Base-by-base conservation (phyloP, 2,113 vertebrate species). In the Corythornis cristatus region DNA sequence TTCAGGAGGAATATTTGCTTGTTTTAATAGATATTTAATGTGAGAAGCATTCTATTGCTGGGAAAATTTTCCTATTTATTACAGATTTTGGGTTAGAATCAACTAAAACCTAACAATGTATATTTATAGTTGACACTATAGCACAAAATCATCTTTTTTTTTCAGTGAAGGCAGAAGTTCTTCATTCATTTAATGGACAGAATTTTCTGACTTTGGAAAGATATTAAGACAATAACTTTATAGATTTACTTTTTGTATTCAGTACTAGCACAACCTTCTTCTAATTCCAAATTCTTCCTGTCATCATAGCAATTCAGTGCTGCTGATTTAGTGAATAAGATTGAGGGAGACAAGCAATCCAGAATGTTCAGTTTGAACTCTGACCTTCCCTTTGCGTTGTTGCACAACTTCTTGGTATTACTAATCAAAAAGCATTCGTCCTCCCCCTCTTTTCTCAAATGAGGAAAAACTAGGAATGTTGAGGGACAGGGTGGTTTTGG, bases 311-410 rank as follows among this genome's bases (percentile, higher is more conserved):
- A 92, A 80, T 93, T 91, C 75, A 71, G 66, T 48, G 66, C 81
- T 82, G 78, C 86, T 96, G 94, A 93, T 96, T 96, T 93, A 96
- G 83, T 95, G 95, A 95, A 75, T 46, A 67, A 70, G 81, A 97
- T 93, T 96, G 95, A 94, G 88, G 68, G 56, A 95, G 96, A 96
- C 93, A 97, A 96, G 95, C 86, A 95, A 95, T 93, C 87, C 93
- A 96, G 83, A 35, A 29, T 89, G 76, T 89, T 29, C 21, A 86
- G 81, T 94, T 81, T 95, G 72, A 96, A 91, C 96, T 91, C 74
- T 92, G 92, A 86, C 80, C 81, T 85, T 92, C 43, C 72, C 57
- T 78, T 95, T 93, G 79, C 91, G 65, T 83, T 93, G 43, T 90
- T 95, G 92, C 75, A 91, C 80, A 95, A 54, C 68, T 91, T 93